phyloP scores from a whole-genome alignment of 2,797 vertebrate species.

The Pogonophryne albipinna region DNA sequence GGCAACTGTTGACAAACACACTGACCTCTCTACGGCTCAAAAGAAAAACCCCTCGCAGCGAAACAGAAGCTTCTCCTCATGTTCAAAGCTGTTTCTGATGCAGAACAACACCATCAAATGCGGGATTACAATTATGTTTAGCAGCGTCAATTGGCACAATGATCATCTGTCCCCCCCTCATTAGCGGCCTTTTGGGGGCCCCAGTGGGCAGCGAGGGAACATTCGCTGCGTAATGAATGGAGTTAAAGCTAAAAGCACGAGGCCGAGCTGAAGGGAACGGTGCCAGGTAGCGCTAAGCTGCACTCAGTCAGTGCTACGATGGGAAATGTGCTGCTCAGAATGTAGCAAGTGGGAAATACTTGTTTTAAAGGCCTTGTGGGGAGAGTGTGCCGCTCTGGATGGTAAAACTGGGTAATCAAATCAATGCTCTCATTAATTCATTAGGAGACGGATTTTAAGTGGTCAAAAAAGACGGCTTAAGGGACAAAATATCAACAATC shows the following conservation, averaged over 20 bases:
- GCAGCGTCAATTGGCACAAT: conserved; percentile 44
- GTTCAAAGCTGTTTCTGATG: background rate
- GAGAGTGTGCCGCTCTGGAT: background rate
- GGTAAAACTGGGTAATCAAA: background rate
- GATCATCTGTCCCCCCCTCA: conserved; percentile 63
- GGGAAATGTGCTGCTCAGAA: background rate
- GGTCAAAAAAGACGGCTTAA: too few species aligned
- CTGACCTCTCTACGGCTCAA: conserved; percentile 21
- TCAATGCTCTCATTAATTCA: too few species aligned
- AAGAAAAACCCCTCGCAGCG: background rate
- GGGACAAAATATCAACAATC: too few species aligned
- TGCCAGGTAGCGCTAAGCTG: conserved; percentile 59
- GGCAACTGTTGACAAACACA: conserved; percentile 77
- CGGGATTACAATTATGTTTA: background rate
- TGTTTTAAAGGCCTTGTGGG: background rate
- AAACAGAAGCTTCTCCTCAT: background rate
- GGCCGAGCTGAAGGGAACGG: conserved; percentile 39
- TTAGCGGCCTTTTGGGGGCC: conserved; percentile 68
- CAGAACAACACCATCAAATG: background rate
- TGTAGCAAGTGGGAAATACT: background rate
- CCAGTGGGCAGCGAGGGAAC: conserved; percentile 52
- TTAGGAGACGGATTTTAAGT: too few species aligned
- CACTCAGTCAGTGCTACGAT: conserved; percentile 22
- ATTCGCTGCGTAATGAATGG: conserved; percentile 45
- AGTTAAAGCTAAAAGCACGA: conserved; percentile 53